phyloP scores from a whole-genome alignment of 2,888 invertebrate genomes.

The Nomada hirtipes region DNA sequence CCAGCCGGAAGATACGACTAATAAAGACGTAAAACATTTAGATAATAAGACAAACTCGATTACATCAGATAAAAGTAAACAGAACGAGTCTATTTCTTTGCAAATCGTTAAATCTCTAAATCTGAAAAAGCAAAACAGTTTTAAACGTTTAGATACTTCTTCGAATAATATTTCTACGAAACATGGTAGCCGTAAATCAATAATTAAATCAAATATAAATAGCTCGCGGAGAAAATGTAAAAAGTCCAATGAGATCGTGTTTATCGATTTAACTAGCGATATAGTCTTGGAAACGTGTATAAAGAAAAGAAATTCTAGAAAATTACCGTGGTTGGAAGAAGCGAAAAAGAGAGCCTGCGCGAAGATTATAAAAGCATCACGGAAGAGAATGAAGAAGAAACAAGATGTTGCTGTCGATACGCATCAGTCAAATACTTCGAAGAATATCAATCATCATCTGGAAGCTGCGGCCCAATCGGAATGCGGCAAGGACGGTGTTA shows the following conservation, averaged over 20 bases:
- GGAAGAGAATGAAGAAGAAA: constrained; percentile 49
- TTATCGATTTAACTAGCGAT: constrained; percentile 80
- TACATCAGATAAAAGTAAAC: constrained; percentile 53
- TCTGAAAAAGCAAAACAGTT: constrained; percentile 48
- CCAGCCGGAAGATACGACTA: constrained; percentile 69
- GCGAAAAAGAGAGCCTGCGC: constrained; percentile 64
- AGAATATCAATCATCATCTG: constrained; percentile 33
- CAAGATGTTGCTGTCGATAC: constrained; percentile 13
- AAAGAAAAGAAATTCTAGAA: constrained; percentile 71
- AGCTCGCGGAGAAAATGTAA: constrained; percentile 65
- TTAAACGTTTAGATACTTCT: constrained; percentile 61
- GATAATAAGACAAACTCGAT: constrained; percentile 64
- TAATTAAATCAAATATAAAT: constrained; percentile 58
- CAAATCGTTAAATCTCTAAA: constrained; percentile 50
- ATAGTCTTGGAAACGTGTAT: constrained; percentile 73
- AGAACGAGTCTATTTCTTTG: constrained; percentile 56
- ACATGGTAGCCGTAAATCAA: constrained; percentile 45
- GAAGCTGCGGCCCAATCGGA: constrained; percentile 40
- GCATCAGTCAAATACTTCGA: constrained; percentile 19
- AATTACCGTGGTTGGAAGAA: constrained; percentile 75
- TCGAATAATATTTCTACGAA: constrained; percentile 62
- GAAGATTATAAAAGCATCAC: constrained; percentile 54
- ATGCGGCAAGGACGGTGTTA: constrained; percentile 17
- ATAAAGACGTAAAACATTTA: constrained; percentile 54
- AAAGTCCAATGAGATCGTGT: constrained; percentile 74